Base-by-base conservation (phyloP, 2,888 invertebrate genomes). In the Thumatha senex region DNA sequence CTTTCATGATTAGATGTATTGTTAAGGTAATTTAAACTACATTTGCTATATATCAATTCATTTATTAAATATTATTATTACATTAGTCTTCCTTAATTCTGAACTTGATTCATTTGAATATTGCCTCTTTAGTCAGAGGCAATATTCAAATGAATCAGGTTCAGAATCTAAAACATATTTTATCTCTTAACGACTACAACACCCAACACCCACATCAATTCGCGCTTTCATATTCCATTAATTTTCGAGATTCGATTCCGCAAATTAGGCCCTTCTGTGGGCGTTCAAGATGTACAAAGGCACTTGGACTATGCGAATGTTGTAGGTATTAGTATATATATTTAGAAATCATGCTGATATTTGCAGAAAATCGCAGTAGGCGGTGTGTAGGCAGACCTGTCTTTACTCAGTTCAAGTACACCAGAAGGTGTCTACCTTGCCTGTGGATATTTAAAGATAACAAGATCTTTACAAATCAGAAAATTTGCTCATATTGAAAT, bases 311-410 rank as follows among this genome's bases (percentile, higher is more conserved):
- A 52, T 44, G 40, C 40, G 14, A 44, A 48, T 44, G 15, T 38
- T 31, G n/a, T n/a, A n/a, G n/a, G 29, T 51, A 34, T 40, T 24
- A 40, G 11, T 50, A 15, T 39, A 39, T 15, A 54, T 49, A 40
- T 9, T 14, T 42, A 50, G 56, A 56, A 61, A 63, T 62, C 60
- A 40, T 61, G 24, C 55, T 44, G 58, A 47, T 53, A 45, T 39
- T 24, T 48, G 56, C 48, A 55, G 56, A 59, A 45, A 59, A 45
- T 67, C 18, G 18, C 18, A 52, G 68, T 68, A 58, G 70, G 68
- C 15, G 43, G 48, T 14, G 48, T 58, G 72, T 72, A 52, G 72
- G 72, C 58, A 69, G 56, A 56, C 72, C 5, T 40, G 67, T 53
- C 46, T 54, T 40, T 13, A 58, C 40, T 41, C 54, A 48, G 64